These are phyloP conservation scores for Andinoacara biseriatus DNA, from an alignment of 2,113 vertebrate genomes.

Conservation along the genomic window DNA sequence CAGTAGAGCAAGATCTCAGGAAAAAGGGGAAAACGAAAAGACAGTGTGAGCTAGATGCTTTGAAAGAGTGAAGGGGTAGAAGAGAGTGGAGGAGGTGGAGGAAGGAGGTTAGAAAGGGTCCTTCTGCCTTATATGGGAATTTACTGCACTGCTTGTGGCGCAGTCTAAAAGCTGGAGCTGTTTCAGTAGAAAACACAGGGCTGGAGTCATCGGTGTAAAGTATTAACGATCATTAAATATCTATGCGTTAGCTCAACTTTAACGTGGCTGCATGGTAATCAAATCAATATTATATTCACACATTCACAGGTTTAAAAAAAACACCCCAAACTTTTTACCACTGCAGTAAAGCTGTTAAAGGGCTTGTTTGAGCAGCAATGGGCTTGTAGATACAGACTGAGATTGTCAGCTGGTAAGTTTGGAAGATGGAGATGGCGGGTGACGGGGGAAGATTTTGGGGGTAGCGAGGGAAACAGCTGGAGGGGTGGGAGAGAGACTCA, in stretches of 20 bases:
- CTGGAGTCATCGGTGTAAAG: constrained; percentile 22
- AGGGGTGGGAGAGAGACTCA: constrained; percentile 71
- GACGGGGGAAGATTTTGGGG: constrained; percentile 16
- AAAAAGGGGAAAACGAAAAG: constrained; percentile 42
- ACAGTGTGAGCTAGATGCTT: constrained; percentile 44
- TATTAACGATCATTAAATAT: constrained; percentile 29
- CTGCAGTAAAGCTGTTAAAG: not conserved
- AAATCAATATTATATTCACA: constrained; percentile 26
- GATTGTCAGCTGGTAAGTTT: not conserved
- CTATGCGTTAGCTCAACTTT: constrained; percentile 20
- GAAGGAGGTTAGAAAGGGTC: constrained; percentile 65
- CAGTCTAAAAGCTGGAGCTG: constrained; percentile 59
- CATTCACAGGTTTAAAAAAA: not conserved
- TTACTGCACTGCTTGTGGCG: constrained; percentile 66
- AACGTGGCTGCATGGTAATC: constrained; percentile 16
- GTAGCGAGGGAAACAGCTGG: constrained; percentile 68
- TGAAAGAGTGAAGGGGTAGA: constrained; percentile 56
- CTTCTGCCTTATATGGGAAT: constrained; percentile 81
- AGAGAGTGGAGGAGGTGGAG: constrained; percentile 39
- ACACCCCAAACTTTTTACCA: not conserved
- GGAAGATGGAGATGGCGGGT: constrained; percentile 23
- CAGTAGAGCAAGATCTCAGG: constrained; percentile 26
- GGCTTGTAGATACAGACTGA: not conserved
- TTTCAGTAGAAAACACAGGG: constrained; percentile 44
- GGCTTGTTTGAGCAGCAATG: not conserved